phyloP scores from a whole-genome alignment of 2,797 vertebrate species.

The Somateria mollissima region DNA sequence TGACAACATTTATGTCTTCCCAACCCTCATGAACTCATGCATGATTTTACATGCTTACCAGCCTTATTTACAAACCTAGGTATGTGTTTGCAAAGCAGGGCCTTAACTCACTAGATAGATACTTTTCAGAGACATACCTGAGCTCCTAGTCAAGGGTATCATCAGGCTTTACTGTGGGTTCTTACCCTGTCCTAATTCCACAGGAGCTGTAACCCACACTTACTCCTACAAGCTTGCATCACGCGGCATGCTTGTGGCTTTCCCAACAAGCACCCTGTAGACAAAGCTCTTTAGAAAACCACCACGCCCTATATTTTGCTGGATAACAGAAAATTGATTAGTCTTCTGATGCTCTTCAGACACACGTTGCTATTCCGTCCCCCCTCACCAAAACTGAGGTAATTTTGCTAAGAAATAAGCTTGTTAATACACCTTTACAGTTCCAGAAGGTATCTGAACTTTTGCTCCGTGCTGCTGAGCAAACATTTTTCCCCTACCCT shows the following conservation, averaged over 20 bases:
- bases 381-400: not conserved
- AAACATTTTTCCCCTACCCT: not conserved
- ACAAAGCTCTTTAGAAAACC: not conserved
- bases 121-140: not conserved
- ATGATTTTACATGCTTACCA: not conserved
- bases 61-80: not conserved
- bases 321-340: not conserved
- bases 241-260: not conserved
- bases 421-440: not conserved
- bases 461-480: not conserved
- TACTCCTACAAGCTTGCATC: not conserved
- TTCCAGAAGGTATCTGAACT: not conserved
- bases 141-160: not conserved
- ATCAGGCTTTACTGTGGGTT: not conserved
- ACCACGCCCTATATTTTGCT: not conserved
- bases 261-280: not conserved
- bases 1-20: not conserved
- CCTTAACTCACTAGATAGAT: constrained; percentile 1
- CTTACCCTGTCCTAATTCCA: not conserved
- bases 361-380: not conserved
- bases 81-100: not conserved
- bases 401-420: not conserved
- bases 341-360: not conserved
- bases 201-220: not conserved
- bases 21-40: not conserved